These are phyloP conservation scores for Perithous albicinctus DNA, from an alignment of 2,888 invertebrate genomes.

Conservation along the genomic window DNA sequence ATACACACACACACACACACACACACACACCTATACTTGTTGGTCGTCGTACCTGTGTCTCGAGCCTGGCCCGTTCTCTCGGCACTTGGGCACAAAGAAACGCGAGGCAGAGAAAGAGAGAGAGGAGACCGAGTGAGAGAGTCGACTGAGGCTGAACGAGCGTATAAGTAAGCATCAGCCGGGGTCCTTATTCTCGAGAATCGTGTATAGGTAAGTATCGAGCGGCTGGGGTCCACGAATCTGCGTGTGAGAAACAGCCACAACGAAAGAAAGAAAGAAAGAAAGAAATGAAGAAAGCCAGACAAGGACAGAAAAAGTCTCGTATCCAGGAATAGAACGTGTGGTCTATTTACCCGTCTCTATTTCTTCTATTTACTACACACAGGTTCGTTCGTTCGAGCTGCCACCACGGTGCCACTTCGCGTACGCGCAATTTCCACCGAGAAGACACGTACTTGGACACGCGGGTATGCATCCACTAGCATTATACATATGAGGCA, in stretches of 20 bases:
- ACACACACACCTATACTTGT: background rate
- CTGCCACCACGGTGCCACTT: slow-evolving; percentile 8
- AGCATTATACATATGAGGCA: no score
- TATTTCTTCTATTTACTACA: slow-evolving; percentile 16
- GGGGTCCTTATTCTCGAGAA: slow-evolving; percentile 46
- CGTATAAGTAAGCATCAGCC: slow-evolving; percentile 7
- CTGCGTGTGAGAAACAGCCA: slow-evolving; percentile 12
- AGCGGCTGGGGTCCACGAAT: slow-evolving; percentile 32
- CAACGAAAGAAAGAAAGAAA: slow-evolving; percentile 16
- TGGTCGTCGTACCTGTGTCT: slow-evolving; percentile 61
- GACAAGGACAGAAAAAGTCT: slow-evolving; percentile 26
- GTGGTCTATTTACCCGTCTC: slow-evolving; percentile 48
- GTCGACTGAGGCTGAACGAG: slow-evolving; percentile 42
- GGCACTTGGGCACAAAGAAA: slow-evolving; percentile 64
- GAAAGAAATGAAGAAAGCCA: background rate
- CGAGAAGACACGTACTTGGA: background rate
- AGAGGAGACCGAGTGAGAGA: no score
- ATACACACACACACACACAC: background rate
- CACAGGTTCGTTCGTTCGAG: background rate
- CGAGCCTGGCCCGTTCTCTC: slow-evolving; percentile 55
- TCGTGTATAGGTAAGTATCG: slow-evolving; percentile 25
- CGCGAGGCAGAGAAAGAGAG: slow-evolving; percentile 47
- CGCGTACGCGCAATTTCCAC: slow-evolving; percentile 26
- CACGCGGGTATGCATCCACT: background rate
- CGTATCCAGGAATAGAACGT: slow-evolving; percentile 52